Conservation (phyloP, 2,888 invertebrate genomes). For the Epinotia ramella region DNA sequence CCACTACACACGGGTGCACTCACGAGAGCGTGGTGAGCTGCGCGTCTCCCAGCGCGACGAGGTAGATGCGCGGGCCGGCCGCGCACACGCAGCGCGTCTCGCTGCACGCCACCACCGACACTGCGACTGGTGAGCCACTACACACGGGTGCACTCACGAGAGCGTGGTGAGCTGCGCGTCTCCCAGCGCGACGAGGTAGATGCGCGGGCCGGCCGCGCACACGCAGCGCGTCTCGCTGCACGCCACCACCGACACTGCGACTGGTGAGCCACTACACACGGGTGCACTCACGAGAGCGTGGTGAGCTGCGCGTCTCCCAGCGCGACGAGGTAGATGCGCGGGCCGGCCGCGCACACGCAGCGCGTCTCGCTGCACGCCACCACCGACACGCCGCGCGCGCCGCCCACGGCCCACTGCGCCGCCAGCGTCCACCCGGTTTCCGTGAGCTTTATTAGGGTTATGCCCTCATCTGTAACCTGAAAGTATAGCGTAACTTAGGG, state of each 20-base stretch:
- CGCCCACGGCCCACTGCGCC: constrained; percentile 52
- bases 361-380: constrained; percentile 93
- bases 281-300: too few relatives aligned
- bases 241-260: constrained; percentile 47
- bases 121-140: too few relatives aligned
- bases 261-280: too few relatives aligned
- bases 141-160: too few relatives aligned
- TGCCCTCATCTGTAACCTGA: constrained; percentile 85
- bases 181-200: constrained; percentile 89
- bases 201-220: constrained; percentile 82
- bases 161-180: constrained; percentile 76
- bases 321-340: constrained; percentile 85
- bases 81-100: constrained; percentile 92
- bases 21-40: too few relatives aligned
- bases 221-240: constrained; percentile 41
- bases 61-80: constrained; percentile 90
- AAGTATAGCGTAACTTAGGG: not conserved
- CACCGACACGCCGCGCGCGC: constrained; percentile 93
- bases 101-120: constrained; percentile 85
- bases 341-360: constrained; percentile 94
- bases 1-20: too few relatives aligned
- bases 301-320: too few relatives aligned
- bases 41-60: too few relatives aligned
- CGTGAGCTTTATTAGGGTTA: constrained; percentile 63
- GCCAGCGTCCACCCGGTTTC: constrained; percentile 33